Evolutionary conservation across 2,888 invertebrate species (phyloP).

Genomic region (Imbricaverruca yamaguchii): DNA sequence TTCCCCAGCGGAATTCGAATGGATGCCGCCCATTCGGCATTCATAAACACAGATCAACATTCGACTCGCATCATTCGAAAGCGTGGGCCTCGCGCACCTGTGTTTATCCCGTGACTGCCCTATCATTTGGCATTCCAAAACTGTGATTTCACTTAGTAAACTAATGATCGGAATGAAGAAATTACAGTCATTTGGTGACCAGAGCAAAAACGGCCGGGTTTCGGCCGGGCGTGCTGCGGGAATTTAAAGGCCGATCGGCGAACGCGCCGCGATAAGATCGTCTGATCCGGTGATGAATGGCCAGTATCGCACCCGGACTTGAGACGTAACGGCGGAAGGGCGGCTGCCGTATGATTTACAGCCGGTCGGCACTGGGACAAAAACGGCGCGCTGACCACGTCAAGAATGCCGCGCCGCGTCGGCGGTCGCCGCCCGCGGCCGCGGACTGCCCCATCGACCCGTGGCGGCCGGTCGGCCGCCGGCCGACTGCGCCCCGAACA

Average conservation of each 20-base stretch:
- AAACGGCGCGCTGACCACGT: constrained; percentile 12
- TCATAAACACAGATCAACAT: constrained; percentile 14
- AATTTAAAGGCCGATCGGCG: background rate
- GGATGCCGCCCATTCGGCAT: background rate
- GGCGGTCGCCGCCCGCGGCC: no score
- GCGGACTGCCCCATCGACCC: no score
- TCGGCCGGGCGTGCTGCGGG: background rate
- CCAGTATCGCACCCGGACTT: constrained; percentile 13
- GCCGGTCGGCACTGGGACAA: background rate
- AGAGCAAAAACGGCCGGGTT: background rate
- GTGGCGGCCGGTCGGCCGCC: background rate
- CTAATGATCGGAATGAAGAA: constrained; percentile 23
- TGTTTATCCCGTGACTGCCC: constrained; percentile 4
- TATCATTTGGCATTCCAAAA: constrained; percentile 18
- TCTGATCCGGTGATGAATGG: constrained; percentile 6
- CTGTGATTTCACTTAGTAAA: constrained; percentile 23
- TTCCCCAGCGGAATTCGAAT: background rate
- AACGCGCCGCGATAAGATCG: background rate
- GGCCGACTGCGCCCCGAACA: background rate
- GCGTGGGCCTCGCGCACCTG: background rate
- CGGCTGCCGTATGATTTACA: constrained; percentile 20
- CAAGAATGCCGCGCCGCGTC: background rate
- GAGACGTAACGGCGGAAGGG: constrained; percentile 20
- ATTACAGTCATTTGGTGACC: constrained; percentile 21
- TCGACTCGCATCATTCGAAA: constrained; percentile 12